These are phyloP conservation scores for Symphodus melops DNA, from an alignment of 2,113 vertebrate genomes.

Conservation along the genomic window DNA sequence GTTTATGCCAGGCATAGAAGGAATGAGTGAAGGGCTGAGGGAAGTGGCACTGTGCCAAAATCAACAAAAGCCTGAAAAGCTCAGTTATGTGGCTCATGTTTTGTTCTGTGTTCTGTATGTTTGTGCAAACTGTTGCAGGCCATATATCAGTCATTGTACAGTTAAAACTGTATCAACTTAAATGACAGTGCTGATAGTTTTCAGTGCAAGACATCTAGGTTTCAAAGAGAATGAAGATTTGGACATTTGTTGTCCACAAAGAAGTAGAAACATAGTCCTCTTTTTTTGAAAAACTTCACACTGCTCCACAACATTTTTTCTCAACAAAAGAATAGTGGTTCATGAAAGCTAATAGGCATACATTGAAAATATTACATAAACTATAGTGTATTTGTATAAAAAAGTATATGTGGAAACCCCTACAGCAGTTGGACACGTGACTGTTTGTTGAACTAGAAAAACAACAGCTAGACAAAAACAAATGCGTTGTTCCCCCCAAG, in stretches of 20 bases:
- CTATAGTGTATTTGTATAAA: too few relatives aligned
- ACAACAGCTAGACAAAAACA: not conserved
- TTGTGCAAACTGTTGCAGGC: not conserved
- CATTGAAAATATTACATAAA: too few relatives aligned
- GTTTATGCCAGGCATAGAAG: constrained; percentile 23
- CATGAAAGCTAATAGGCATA: not conserved
- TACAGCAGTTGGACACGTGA: too few relatives aligned
- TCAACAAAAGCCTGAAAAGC: constrained; percentile 48
- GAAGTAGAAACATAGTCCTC: not conserved
- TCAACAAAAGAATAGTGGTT: not conserved
- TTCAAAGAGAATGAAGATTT: not conserved
- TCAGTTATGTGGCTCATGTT: constrained; percentile 26
- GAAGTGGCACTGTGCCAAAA: constrained; percentile 12
- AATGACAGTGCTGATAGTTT: not conserved
- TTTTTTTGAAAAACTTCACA: not conserved
- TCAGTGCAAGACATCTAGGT: not conserved
- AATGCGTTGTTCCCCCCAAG: not conserved
- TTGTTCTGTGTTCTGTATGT: constrained; percentile 3
- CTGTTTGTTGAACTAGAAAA: too few relatives aligned
- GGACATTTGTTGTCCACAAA: not conserved
- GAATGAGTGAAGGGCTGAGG: constrained; percentile 6
- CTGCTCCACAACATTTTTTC: not conserved
- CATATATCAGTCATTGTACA: constrained; percentile 6
- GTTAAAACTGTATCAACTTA: not conserved
- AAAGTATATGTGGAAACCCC: too few relatives aligned